phyloP scores from a whole-genome alignment of 2,888 invertebrate species.

The Chirona hameri region DNA sequence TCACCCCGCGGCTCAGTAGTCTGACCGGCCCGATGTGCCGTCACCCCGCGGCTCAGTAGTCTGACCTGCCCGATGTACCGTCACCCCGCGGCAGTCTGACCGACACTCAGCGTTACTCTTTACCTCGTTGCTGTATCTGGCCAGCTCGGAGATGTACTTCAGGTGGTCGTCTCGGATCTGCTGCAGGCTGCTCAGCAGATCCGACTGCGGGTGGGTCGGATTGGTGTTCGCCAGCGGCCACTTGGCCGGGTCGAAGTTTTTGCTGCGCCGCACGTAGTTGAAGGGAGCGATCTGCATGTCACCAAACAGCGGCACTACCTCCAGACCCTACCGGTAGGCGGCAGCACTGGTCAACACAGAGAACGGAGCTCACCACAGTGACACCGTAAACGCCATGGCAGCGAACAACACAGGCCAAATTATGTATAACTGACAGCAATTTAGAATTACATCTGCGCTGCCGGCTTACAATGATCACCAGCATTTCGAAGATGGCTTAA shows the following conservation, averaged over 20 bases:
- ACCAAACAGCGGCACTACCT: constrained; percentile 93
- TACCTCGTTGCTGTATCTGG: constrained; percentile 72
- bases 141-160: constrained; percentile 92
- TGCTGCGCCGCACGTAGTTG: constrained; percentile 90
- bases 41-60: no score
- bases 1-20: no score
- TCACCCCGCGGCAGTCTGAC: no score
- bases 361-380: no score
- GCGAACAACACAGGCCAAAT: no score
- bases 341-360: background rate
- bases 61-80: no score
- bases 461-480: no score
- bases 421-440: no score
- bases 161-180: constrained; percentile 95
- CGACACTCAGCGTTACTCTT: constrained; percentile 1
- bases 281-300: constrained; percentile 99
- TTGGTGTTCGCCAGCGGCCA: constrained; percentile 86
- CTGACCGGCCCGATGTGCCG: no score
- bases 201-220: constrained; percentile 81
- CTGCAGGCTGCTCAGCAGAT: constrained; percentile 86
- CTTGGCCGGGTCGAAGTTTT: constrained; percentile 79
- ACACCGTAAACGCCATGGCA: no score
- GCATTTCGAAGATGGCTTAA: no score
- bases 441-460: no score
- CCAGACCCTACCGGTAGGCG: constrained; percentile 62